Conservation (phyloP, 2,888 invertebrate species). For the Callimorpha dominula region DNA sequence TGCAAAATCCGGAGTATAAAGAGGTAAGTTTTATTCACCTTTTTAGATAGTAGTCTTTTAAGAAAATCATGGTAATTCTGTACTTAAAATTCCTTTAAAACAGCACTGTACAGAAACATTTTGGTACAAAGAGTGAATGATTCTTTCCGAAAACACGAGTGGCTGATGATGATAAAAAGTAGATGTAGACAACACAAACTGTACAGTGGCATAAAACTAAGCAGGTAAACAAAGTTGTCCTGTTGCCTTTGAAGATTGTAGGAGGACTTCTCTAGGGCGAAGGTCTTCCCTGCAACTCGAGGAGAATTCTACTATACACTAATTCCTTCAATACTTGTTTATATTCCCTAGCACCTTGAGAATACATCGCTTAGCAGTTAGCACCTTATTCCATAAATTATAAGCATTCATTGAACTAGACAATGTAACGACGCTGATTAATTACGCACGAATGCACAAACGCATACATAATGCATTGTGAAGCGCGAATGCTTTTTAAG, state of each 20-base stretch:
- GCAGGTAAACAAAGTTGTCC: not conserved
- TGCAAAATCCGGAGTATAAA: not conserved
- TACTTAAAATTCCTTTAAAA: not conserved
- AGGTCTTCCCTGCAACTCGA: not conserved
- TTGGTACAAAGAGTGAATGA: not conserved
- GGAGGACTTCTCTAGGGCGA: not conserved
- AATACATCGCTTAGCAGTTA: not conserved
- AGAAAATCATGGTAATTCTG: too few relatives aligned
- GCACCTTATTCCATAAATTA: slow-evolving; percentile 2
- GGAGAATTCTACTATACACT: not conserved
- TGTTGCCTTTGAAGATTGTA: too few relatives aligned
- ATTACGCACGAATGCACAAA: slow-evolving; percentile 1
- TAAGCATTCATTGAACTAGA: not conserved
- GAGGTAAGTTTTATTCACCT: too few relatives aligned
- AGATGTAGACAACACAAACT: not conserved
- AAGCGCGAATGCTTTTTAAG: not conserved
- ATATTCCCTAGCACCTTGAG: not conserved
- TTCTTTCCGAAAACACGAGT: not conserved
- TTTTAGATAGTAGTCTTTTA: not conserved
- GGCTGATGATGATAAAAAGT: not conserved
- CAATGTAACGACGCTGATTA: slow-evolving; percentile 1
- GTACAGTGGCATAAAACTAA: not conserved
- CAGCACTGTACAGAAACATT: not conserved
- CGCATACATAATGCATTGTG: not conserved
- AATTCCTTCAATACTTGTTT: not conserved